Conservation (phyloP, 2,113 vertebrate genomes). For the Notarius lentiginosus region DNA sequence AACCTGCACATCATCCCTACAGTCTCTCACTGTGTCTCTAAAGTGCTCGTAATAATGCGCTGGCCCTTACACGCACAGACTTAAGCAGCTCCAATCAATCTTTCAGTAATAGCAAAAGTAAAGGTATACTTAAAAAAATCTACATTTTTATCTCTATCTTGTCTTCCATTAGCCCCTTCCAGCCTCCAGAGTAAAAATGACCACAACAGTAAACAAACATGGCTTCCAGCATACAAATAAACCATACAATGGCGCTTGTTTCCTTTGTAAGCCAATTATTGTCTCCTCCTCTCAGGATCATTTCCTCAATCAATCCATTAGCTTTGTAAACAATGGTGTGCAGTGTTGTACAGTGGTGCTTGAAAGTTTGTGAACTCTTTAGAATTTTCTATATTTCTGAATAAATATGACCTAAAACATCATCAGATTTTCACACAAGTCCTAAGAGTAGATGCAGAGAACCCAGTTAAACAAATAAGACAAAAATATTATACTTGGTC, state of each 20-base stretch:
- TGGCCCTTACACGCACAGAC: slow-evolving; percentile 14
- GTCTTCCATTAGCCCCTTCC: not conserved
- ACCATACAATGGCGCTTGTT: not conserved
- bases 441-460: no score
- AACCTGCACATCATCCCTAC: slow-evolving; percentile 2
- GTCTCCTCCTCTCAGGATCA: not conserved
- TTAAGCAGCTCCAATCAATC: slow-evolving; percentile 38
- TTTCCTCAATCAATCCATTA: slow-evolving; percentile 36
- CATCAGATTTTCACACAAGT: no score
- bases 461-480: no score
- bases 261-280: slow-evolving; percentile 4
- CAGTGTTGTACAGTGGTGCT: not conserved
- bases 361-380: no score
- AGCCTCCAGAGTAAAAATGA: not conserved
- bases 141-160: slow-evolving; percentile 8
- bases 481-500: no score
- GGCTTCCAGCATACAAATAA: slow-evolving; percentile 24
- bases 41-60: slow-evolving; percentile 41
- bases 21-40: not conserved
- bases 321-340: slow-evolving; percentile 8
- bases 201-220: slow-evolving; percentile 13
- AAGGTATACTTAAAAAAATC: not conserved
- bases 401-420: no score
- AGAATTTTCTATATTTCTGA: no score
- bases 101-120: slow-evolving; percentile 20